Base-by-base conservation (phyloP, 2,888 invertebrate genomes). In the Tenodera sinensis region DNA sequence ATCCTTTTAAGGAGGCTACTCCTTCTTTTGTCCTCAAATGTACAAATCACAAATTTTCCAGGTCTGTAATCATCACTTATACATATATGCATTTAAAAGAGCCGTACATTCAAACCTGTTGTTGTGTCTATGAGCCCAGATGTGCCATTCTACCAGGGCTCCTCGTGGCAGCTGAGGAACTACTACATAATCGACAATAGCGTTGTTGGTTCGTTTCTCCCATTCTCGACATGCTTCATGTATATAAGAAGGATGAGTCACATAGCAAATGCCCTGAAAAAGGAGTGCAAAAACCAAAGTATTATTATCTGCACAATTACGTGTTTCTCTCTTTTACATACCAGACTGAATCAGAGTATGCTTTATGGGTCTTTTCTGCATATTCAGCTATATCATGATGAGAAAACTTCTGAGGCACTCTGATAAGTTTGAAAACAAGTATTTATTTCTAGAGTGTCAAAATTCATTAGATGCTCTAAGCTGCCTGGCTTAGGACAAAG, bases 111-210 rank as follows among this genome's bases (percentile, higher is more conserved):
- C 97, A 93, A 98, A 98, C 91, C 97, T 95, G 93, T 96, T 96
- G 93, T 98, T 98, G 93, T 97, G 97, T 89, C 96, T 95, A 93
- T 98, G 98, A 83, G 97, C 97, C 97, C 97, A 97, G 90, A 98
- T 97, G 93, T 98, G 98, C 98, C 98, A 98, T 94, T 98, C 98
- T 30, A 98, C 96, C 88, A 96, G 94, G 30, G 98, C 98, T 91
- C 94, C 95, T 86, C 96, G 95, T 2, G 98, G 98, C 92, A 98
- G 94, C 34, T 95, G 95, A 42, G 96, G 95, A 90, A 98, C 96
- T 87, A 98, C 97, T 85, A 98, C 96, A 93, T 97, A 97, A 94
- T 98, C 97, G 92, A 97, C 97, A 91, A 98, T 97, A 87, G 97
- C 97, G 93, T 97, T 97, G 90, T 97, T 97, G 88, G 97, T 97